These are phyloP conservation scores for Gobio gobio DNA, from an alignment of 2,113 vertebrate species.

Conservation along the genomic window DNA sequence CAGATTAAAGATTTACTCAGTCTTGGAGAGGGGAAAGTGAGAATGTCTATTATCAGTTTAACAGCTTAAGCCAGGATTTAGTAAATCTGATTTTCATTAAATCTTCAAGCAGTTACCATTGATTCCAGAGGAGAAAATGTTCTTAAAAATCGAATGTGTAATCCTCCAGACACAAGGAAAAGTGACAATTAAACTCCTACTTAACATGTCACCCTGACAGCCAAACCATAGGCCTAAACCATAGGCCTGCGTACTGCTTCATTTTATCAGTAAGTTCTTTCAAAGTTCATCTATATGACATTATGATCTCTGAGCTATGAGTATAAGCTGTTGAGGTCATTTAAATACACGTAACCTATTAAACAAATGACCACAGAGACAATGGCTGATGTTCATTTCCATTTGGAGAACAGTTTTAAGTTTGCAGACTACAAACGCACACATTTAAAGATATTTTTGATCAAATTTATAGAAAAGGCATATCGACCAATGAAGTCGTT, in stretches of 20 bases:
- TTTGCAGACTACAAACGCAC: background rate
- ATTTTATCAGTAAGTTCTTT: background rate
- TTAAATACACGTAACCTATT: background rate
- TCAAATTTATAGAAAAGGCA: background rate
- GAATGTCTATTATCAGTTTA: constrained; percentile 46
- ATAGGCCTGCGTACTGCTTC: background rate
- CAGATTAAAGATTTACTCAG: constrained; percentile 59
- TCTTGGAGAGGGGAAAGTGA: constrained; percentile 54
- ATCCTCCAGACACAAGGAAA: constrained; percentile 14
- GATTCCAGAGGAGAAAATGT: constrained; percentile 65
- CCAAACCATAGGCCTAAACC: background rate
- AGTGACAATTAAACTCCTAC: background rate
- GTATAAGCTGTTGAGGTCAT: background rate
- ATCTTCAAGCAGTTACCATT: background rate
- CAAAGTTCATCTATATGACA: background rate
- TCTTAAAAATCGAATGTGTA: background rate
- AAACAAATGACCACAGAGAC: background rate
- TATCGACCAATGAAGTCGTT: constrained; percentile 35
- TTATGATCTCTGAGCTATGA: background rate
- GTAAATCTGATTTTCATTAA: constrained; percentile 39
- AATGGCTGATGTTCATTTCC: background rate
- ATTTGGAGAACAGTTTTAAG: background rate
- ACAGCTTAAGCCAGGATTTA: constrained; percentile 32
- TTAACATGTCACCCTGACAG: constrained; percentile 4
- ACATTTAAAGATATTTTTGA: background rate